A percentile compares a stretch with the other conserved stretches of the same genome.
These are phyloP conservation scores for Phaenicophaeus curvirostris DNA, from an alignment of 2,797 vertebrate genomes.

Conservation along the genomic window DNA sequence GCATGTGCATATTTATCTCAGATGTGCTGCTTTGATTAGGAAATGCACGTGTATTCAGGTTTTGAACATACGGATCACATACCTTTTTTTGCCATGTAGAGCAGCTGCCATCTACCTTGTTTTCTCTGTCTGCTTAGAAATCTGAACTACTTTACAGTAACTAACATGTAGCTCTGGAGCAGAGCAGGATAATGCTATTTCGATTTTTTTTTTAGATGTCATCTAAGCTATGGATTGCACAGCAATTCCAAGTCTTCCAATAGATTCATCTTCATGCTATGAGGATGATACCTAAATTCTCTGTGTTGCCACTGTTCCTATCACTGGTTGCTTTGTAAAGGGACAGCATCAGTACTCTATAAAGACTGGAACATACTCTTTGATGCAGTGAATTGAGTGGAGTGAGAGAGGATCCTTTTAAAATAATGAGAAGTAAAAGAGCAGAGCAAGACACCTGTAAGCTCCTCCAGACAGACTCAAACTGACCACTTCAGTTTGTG, in stretches of 20 bases:
- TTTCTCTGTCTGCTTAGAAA: not conserved
- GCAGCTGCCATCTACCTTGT: not conserved
- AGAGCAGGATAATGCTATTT: not conserved
- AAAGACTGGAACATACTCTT: not conserved
- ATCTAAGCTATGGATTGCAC: not conserved
- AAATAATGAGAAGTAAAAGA: not conserved
- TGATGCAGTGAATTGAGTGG: fast-evolving
- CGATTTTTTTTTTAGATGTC: not conserved
- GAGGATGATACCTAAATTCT: not conserved
- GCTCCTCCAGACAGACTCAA: not conserved
- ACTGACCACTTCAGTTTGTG: not conserved
- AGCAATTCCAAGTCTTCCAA: not conserved
- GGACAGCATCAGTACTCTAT: not conserved
- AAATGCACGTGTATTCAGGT: not conserved
- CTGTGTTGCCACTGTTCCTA: not conserved
- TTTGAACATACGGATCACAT: not conserved
- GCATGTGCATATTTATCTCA: not conserved
- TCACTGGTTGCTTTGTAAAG: not conserved
- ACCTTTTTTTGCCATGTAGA: not conserved
- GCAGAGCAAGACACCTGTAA: not conserved
- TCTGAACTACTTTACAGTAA: not conserved
- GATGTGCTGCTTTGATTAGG: not conserved
- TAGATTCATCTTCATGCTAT: not conserved
- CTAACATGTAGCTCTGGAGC: not conserved
- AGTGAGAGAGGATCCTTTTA: not conserved